Evolutionary conservation across 2,888 invertebrate genomes (phyloP), one percentile per base, ranked within the genome.

Genomic region (Leucophenga maculata): DNA sequence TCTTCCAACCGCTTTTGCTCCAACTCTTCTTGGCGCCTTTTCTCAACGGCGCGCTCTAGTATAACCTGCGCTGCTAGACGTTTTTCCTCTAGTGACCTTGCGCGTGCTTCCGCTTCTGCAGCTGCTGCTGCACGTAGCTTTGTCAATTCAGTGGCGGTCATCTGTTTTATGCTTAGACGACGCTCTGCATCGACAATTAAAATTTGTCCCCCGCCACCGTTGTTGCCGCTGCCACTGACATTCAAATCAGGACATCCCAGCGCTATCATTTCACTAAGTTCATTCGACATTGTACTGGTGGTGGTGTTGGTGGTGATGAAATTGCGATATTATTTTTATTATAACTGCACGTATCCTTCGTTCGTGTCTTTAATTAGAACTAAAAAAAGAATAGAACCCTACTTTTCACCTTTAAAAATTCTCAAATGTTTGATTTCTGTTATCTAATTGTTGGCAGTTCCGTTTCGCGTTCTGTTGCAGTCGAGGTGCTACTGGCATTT

Each of bases 261-360:
- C 69, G 87, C 88, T 69, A 87, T 84, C 50, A 87, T 50, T 83
- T 87, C 87, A 75, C 86, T 88, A 31, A 85, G 71, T 77, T 87
- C 87, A 76, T 77, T 80, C 69, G 85, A 84, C 86, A 86, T 87
- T 70, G 68, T 75, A 65, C 54, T n/a, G 54, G 16, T 60, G 20
- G 18, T 26, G 48, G 48, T 16, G 48, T 1, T 48, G 20, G 22
- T 55, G 55, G 16, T 68, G 44, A 20, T 67, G 26, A 26, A 26
- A 4, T 26, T 26, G 26, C 26, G 4, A 2, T 3, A 26, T 39
- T 39, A n/a, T n/a, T n/a, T n/a, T n/a, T n/a, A n/a, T 39, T 39
- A 8, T 39, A 11, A 11, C 8, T 39, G 8, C 39, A 6, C 11
- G 8, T 39, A 39, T 39, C 39, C 39, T 39, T 39, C 39, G 39